A percentile compares a stretch with the other conserved stretches of the same genome.
phyloP scores from a whole-genome alignment of 2,888 invertebrate genomes.

The Synanthedon andrenaeformis region DNA sequence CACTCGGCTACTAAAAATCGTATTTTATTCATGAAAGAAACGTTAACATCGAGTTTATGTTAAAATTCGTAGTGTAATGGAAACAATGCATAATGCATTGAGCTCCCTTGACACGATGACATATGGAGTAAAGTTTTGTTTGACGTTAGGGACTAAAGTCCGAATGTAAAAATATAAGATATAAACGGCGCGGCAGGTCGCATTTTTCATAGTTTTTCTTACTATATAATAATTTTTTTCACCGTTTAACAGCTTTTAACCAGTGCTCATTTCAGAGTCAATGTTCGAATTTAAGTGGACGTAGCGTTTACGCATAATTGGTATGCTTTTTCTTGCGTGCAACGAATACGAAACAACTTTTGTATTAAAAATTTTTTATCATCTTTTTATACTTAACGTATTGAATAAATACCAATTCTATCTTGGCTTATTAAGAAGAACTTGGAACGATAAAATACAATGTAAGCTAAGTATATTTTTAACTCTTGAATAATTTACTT shows the following conservation, averaged over 20 bases:
- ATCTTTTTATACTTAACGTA: background rate
- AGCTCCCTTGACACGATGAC: slow-evolving; percentile 58
- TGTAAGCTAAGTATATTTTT: too few species aligned
- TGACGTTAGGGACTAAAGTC: slow-evolving; percentile 43
- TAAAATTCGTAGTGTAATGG: slow-evolving; percentile 68
- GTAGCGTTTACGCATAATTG: slow-evolving; percentile 62
- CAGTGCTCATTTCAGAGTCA: slow-evolving; percentile 41
- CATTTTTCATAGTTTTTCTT: slow-evolving; percentile 49
- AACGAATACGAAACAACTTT: slow-evolving; percentile 52
- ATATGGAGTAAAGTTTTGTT: slow-evolving; percentile 53
- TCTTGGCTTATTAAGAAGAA: background rate
- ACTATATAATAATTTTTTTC: slow-evolving; percentile 30
- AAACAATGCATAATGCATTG: slow-evolving; percentile 66
- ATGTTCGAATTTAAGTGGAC: slow-evolving; percentile 50
- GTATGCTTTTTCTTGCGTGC: slow-evolving; percentile 51
- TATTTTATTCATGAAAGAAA: slow-evolving; percentile 63
- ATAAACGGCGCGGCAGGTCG: slow-evolving; percentile 23
- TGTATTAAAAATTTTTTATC: slow-evolving; percentile 45
- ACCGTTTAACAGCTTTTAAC: slow-evolving; percentile 32
- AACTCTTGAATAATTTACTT: too few species aligned
- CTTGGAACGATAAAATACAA: background rate
- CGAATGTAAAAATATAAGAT: slow-evolving; percentile 47
- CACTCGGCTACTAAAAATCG: slow-evolving; percentile 42
- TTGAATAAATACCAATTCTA: background rate
- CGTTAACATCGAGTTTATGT: slow-evolving; percentile 65